phyloP scores from a whole-genome alignment of 2,797 vertebrate genomes.

The Rhinoraja longicauda region DNA sequence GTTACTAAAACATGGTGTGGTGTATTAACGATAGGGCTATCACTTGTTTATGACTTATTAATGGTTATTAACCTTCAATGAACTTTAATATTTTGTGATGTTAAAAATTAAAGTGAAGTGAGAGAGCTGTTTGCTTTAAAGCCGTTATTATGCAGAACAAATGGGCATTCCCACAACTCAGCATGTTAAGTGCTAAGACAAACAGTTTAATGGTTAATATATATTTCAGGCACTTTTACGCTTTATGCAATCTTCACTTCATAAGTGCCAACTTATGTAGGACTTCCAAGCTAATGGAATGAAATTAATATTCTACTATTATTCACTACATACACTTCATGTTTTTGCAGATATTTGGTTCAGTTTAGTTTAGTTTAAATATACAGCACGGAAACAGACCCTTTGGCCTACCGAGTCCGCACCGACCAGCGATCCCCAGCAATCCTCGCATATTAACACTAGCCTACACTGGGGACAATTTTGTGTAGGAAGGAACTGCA shows the following conservation, averaged over 20 bases:
- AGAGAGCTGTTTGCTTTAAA: background rate
- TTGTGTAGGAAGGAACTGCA: no score
- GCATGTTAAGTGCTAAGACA: background rate
- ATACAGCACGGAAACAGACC: no score
- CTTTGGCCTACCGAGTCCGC: no score
- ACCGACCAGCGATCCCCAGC: no score
- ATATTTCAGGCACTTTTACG: background rate
- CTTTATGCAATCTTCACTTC: background rate
- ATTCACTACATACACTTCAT: background rate
- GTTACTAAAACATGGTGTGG: background rate
- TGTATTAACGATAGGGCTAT: slow-evolving; percentile 1
- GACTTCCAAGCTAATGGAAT: background rate
- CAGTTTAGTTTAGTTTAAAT: no score
- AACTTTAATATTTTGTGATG: slow-evolving; percentile 20
- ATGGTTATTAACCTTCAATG: background rate
- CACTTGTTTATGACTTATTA: slow-evolving; percentile 10
- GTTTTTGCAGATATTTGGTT: background rate
- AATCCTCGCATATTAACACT: no score
- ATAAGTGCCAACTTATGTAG: background rate
- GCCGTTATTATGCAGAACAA: background rate
- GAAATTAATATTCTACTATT: background rate
- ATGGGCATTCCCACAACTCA: background rate
- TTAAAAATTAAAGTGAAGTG: background rate
- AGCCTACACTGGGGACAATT: no score
- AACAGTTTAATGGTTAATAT: background rate